Base-by-base conservation (phyloP, 2,888 invertebrate genomes). In the Vanessa cardui region DNA sequence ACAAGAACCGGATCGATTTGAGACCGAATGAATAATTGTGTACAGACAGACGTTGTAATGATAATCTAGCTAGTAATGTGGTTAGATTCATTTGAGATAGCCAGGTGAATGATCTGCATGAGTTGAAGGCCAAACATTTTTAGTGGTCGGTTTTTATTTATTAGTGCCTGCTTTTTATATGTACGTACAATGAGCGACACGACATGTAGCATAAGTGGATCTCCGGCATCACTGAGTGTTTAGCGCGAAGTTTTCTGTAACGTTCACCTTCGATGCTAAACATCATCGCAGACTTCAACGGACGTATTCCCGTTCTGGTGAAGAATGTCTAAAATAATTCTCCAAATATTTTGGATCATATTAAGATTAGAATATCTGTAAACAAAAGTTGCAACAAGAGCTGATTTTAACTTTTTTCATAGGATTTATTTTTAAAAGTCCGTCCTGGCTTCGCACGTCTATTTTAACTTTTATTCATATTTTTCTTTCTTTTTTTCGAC, bases 41-140 rank as follows among this genome's bases (percentile, higher is more conserved):
- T 54, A 71, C 71, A 67, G 69, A 69, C 72, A 70, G 70, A 71
- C 70, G 56, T 73, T 72, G 64, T 72, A 71, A 72, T 72, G 72
- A 72, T 73, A 73, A 74, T 75, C 76, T 74, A 74, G 77, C 76
- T 74, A 73, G 77, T 78, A 78, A 81, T 81, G 78, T 78, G 80
- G 80, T 81, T 79, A 84, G 85, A 84, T 84, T 80, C 80, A 78
- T 79, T 78, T 75, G 77, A 76, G 79, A 79, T 82, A 81, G 80
- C 64, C 83, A 88, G 90, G 88, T 92, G 89, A 92, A 90, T 80
- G 90, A 81, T 88, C 89, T 83, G 78, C 75, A 82, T 80, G 81
- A 80, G 84, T 86, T 87, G 89, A 91, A 92, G 89, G 92, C 89
- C 90, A 87, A 74, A 72, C 80, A 86, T 83, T 87, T 72, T 72